Evolutionary conservation across 2,888 invertebrate species (phyloP).

Genomic region (Nesidiocoris tenuis): DNA sequence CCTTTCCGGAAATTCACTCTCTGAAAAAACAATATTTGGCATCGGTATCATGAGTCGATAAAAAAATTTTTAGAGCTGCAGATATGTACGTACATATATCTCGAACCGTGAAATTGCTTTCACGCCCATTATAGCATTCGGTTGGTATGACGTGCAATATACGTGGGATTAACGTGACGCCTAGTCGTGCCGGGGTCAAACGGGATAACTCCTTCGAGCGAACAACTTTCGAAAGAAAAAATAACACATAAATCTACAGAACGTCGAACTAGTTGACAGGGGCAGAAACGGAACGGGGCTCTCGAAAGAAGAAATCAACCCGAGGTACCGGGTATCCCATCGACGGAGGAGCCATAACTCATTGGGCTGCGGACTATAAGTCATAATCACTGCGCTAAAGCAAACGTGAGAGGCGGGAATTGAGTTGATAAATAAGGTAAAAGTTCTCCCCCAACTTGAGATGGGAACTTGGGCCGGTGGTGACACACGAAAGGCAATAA

Average conservation of each 20-base stretch:
- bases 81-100: too few species aligned
- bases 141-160: too few species aligned
- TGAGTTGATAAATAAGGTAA: neutral
- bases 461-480: neutral
- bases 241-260: slow-evolving; percentile 14
- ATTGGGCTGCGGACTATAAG: neutral
- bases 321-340: neutral
- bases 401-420: neutral
- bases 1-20: too few species aligned
- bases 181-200: neutral
- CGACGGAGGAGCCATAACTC: neutral
- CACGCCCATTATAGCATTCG: too few species aligned
- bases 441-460: neutral
- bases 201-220: slow-evolving; percentile 8
- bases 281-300: neutral
- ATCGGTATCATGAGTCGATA: too few species aligned
- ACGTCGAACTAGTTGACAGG: slow-evolving; percentile 14
- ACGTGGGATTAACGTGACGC: too few species aligned
- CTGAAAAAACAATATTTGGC: too few species aligned
- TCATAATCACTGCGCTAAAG: neutral
- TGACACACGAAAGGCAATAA: too few species aligned
- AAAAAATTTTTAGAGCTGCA: too few species aligned
- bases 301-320: neutral
- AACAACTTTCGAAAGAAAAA: slow-evolving; percentile 13
- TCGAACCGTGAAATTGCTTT: too few species aligned